Evolutionary conservation across 2,888 invertebrate species (phyloP).

Genomic region (Onchidella celtica): DNA sequence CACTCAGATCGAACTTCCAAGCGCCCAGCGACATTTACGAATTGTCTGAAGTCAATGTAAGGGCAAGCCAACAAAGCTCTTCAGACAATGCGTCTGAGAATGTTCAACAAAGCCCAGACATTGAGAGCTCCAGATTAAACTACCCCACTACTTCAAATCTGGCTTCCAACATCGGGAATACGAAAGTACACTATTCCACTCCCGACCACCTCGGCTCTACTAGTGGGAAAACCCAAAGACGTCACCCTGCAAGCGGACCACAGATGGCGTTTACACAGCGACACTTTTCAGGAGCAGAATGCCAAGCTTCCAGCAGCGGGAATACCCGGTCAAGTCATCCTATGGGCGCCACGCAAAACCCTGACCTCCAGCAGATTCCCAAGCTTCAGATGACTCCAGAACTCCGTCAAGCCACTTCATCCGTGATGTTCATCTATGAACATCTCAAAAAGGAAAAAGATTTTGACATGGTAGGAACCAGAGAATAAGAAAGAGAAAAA

Average conservation of each 20-base stretch:
- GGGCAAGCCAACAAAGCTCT: neutral
- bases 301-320: neutral
- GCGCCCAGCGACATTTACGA: neutral
- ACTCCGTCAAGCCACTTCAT: constrained; percentile 89
- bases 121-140: neutral
- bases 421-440: constrained; percentile 98
- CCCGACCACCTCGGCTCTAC: constrained; percentile 79
- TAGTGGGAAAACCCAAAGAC: too few species aligned
- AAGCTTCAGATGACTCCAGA: constrained; percentile 88
- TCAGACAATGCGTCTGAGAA: too few species aligned
- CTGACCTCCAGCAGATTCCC: neutral
- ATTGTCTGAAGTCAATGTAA: neutral
- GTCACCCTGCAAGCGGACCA: too few species aligned
- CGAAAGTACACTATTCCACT: neutral
- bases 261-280: neutral
- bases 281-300: neutral
- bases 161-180: constrained; percentile 49
- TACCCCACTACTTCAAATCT: too few species aligned
- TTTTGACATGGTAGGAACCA: constrained; percentile 92
- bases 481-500: too few species aligned
- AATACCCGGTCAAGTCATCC: neutral
- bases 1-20: neutral
- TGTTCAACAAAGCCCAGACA: too few species aligned
- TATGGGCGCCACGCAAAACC: neutral
- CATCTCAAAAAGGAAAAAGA: constrained; percentile 98